Evolutionary conservation across 1,140 invertebrate species (phyloP), one percentile per base, ranked within the genome.

Genomic region (Ptiloglossa arizonensis): DNA sequence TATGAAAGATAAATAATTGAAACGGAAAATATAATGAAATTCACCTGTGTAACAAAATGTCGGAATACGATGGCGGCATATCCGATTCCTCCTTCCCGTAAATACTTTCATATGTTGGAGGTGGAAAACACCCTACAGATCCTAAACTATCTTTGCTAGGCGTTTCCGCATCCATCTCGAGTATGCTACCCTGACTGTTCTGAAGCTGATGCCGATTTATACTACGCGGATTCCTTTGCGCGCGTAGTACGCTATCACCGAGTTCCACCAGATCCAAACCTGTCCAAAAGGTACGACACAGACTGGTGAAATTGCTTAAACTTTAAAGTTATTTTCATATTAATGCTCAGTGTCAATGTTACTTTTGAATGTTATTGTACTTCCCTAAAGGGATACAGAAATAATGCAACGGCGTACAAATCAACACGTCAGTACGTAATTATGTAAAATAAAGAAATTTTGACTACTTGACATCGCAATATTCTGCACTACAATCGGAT

Each of bases 181-280:
- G 67, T 22, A 91, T 89, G 50, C 90, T 91, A 35, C 87, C 89
- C 38, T 90, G 89, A 52, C 90, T 91, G 63, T 80, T 89, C 35
- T 90, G 89, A 8, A 90, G 59, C 27, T 90, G 90, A 59, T 90
- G 89, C 8, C 90, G 86, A 78, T 87, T 88, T 27, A 90, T 70
- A 27, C 72, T 88, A 29, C 87, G 80, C 17, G 86, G 88, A 79
- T 89, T 90, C 69, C 89, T 86, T 70, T 93, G 92, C 1, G 91
- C 90, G 9, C 92, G 89, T 27, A 94, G 92, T 5, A 94, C 88
- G 72, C 91, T 93, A 38, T 93, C 93, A 1, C 93, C 93, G 9
- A 94, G 84, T 85, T 94, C 93, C 69, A 94, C 91, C 17, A 94
- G 87, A 79, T 94, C 93, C 46, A 94, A 85, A 24, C 93, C 93